A percentile compares a stretch with the other conserved stretches of the same genome.
phyloP scores from a whole-genome alignment of 1,140 invertebrate genomes.

The Pteromalus puparum region DNA sequence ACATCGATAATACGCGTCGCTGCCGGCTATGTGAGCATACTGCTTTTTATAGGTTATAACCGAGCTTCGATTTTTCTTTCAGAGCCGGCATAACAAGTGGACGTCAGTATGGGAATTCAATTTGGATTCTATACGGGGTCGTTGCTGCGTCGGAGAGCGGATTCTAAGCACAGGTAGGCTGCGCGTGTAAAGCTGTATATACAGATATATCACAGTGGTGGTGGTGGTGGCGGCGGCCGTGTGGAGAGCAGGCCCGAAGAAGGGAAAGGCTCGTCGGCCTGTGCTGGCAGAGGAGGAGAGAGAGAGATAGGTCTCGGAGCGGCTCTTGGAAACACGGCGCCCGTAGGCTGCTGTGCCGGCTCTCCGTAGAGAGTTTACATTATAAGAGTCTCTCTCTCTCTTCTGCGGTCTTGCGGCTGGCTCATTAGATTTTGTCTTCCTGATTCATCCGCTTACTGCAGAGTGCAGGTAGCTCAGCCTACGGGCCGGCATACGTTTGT shows the following conservation, averaged over 20 bases:
- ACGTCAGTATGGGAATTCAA: constrained; percentile 27
- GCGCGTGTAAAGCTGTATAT: background rate
- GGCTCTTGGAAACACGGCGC: constrained; percentile 45
- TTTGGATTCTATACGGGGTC: constrained; percentile 34
- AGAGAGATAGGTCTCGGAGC: constrained; percentile 19
- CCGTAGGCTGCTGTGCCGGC: constrained; percentile 19
- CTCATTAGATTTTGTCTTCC: constrained; percentile 6
- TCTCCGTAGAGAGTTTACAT: background rate
- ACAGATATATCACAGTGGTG: background rate
- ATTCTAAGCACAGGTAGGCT: constrained; percentile 41
- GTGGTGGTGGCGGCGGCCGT: background rate
- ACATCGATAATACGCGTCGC: no score
- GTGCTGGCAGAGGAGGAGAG: constrained; percentile 12
- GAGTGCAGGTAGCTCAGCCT: background rate
- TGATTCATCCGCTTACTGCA: background rate
- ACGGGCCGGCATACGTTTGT: no score
- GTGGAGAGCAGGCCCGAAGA: constrained; percentile 41
- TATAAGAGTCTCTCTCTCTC: background rate
- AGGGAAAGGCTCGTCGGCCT: constrained; percentile 66
- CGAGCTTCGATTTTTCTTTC: background rate
- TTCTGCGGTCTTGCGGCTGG: background rate
- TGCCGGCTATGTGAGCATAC: no score
- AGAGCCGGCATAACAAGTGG: background rate
- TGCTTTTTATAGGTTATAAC: background rate
- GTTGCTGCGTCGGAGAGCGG: constrained; percentile 52